Base-by-base conservation (phyloP, 2,797 vertebrate genomes). In the Falco peregrinus region DNA sequence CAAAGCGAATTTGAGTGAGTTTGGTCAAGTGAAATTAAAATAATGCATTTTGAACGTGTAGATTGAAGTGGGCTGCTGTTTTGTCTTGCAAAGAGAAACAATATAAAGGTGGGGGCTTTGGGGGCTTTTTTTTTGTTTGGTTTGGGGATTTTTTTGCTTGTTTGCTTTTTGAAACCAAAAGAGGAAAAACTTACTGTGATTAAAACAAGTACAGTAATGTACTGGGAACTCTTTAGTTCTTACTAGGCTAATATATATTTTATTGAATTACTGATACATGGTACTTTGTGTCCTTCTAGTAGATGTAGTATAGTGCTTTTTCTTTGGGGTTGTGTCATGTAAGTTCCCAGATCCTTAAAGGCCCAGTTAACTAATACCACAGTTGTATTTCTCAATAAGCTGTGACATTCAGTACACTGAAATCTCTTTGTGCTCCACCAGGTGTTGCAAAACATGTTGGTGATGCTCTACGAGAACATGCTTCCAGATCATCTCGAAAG, bases 391-490 rank as follows among this genome's bases (percentile, higher is more conserved):
- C 48, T 19, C 78, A 37, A 56, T 88, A 76, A 81, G 41, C 65
- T 48, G 25, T 10, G 10, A 13, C 43, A 87, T 94, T 88, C 76
- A 92, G 24, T 61, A 26, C 43, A 51, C 5, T 63, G 63, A 73
- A 81, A 71, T 76, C 7, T 84, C 70, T 63, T 80, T 95, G 17
- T 94, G 48, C 33, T 19, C 12, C 16, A 93, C 96, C 94, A 98
- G 98, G 99, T 98, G 99, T 99, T 97, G 99, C 99, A 31, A 99
- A 99, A 97, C 99, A 99, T 96, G 99, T 99, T 86, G 99, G 99
- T 47, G 99, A 99, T 86, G 99, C 99, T 87, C 98, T 99, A 77
- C 99, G 99, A 98, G 99, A 99, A 97, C 99, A 99, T 76, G 99
- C 98, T 92, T 99, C 99, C 94, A 98, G 98, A 97, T 99, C 99